These are phyloP conservation scores for Drosophila baimaii DNA, from an alignment of 1,140 invertebrate genomes.

Conservation along the genomic window DNA sequence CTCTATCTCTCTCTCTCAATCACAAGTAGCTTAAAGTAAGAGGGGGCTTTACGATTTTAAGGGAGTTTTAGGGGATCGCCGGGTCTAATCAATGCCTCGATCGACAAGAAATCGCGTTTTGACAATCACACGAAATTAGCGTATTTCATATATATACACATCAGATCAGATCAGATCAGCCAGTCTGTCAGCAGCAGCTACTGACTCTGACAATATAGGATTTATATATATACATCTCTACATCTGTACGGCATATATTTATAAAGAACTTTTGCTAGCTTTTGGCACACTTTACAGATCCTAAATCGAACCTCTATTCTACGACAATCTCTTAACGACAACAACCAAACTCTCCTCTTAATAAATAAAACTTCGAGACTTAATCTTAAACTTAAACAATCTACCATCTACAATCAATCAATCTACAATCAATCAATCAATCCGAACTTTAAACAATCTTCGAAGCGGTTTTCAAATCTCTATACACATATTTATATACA, in stretches of 20 bases:
- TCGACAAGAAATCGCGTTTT: conserved; percentile 84
- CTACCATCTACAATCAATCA: conserved; percentile 57
- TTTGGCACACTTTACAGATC: conserved; percentile 55
- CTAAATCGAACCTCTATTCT: conserved; percentile 69
- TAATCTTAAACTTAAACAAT: conserved; percentile 45
- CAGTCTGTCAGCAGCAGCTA: not conserved
- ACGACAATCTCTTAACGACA: conserved; percentile 75
- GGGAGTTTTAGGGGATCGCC: conserved; percentile 54
- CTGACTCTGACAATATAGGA: conserved; percentile 40
- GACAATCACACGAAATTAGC: conserved; percentile 84
- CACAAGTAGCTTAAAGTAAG: conserved; percentile 18
- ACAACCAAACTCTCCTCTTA: conserved; percentile 32
- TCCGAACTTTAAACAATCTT: conserved; percentile 69
- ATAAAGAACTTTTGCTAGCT: conserved; percentile 75
- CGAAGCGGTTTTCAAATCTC: conserved; percentile 77
- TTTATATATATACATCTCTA: conserved; percentile 55
- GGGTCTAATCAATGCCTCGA: conserved; percentile 62
- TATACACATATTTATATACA: conserved; percentile 53
- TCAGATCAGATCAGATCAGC: conserved; percentile 24
- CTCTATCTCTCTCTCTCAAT: conserved; percentile 20
- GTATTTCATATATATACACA: conserved; percentile 65
- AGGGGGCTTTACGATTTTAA: conserved; percentile 45
- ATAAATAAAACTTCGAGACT: conserved; percentile 53
- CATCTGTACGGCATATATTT: conserved; percentile 62
- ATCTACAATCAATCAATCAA: conserved; percentile 53